phyloP scores from a whole-genome alignment of 2,888 invertebrate species.

The Trachelus iudaicus region DNA sequence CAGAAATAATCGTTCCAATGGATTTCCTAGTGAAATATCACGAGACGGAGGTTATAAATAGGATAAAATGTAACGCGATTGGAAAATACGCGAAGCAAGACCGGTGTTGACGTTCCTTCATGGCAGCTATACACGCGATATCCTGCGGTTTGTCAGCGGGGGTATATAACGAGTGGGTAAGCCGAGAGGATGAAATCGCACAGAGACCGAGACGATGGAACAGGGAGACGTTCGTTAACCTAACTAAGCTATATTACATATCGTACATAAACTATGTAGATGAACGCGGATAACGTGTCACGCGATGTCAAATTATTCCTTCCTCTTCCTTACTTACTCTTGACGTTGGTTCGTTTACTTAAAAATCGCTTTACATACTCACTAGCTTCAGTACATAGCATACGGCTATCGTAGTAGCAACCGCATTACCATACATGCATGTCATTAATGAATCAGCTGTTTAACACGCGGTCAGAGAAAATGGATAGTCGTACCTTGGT shows the following conservation, averaged over 20 bases:
- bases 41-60: background rate
- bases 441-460: slow-evolving; percentile 29
- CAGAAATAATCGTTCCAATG: background rate
- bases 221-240: background rate
- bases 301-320: background rate
- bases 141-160: background rate
- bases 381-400: background rate
- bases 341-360: background rate
- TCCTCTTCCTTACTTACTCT: background rate
- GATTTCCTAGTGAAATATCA: background rate
- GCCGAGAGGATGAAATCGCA: background rate
- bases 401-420: background rate
- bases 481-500: slow-evolving; percentile 66
- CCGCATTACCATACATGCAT: background rate
- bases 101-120: background rate
- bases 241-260: background rate
- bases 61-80: background rate
- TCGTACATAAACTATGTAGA: background rate
- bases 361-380: background rate
- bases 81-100: background rate
- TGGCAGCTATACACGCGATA: background rate
- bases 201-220: background rate
- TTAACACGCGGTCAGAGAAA: slow-evolving; percentile 25
- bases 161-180: background rate
- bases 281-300: background rate